Evolutionary conservation across 1,140 invertebrate species (phyloP).

Genomic region (Bactericera cockerelli): DNA sequence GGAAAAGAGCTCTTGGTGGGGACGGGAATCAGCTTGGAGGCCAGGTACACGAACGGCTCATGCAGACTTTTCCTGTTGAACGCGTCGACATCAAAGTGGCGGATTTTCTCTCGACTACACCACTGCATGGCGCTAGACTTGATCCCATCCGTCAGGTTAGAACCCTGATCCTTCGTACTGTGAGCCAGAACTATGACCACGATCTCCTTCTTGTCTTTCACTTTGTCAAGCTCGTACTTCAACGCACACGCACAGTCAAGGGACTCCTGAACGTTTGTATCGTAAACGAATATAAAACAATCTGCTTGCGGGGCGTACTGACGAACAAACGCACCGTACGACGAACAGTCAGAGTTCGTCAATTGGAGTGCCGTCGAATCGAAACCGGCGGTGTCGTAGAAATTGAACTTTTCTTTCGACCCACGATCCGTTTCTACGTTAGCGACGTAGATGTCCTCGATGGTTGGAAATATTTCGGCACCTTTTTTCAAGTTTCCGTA

Average conservation of each 20-base stretch:
- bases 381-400: slow-evolving; percentile 85
- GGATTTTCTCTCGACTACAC: slow-evolving; percentile 68
- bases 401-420: slow-evolving; percentile 71
- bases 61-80: slow-evolving; percentile 61
- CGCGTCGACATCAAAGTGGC: slow-evolving; percentile 66
- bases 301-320: slow-evolving; percentile 39
- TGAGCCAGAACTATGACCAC: slow-evolving; percentile 22
- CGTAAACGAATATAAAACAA: slow-evolving; percentile 81
- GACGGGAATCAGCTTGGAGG: slow-evolving; percentile 71
- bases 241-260: slow-evolving; percentile 72
- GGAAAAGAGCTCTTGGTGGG: slow-evolving; percentile 71
- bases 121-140: slow-evolving; percentile 52
- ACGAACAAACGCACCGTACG: slow-evolving; percentile 15
- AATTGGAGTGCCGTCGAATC: slow-evolving; percentile 35
- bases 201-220: slow-evolving; percentile 91
- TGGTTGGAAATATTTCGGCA: slow-evolving; percentile 65
- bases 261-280: slow-evolving; percentile 71
- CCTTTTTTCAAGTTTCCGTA: slow-evolving; percentile 63
- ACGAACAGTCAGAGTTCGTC: background rate
- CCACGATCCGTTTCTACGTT: slow-evolving; percentile 83
- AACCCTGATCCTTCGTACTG: background rate
- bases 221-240: slow-evolving; percentile 86
- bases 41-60: slow-evolving; percentile 74
- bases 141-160: slow-evolving; percentile 29
- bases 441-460: slow-evolving; percentile 91